Evolutionary conservation across 2,888 invertebrate genomes (phyloP).

Genomic region (Metellina segmentata): DNA sequence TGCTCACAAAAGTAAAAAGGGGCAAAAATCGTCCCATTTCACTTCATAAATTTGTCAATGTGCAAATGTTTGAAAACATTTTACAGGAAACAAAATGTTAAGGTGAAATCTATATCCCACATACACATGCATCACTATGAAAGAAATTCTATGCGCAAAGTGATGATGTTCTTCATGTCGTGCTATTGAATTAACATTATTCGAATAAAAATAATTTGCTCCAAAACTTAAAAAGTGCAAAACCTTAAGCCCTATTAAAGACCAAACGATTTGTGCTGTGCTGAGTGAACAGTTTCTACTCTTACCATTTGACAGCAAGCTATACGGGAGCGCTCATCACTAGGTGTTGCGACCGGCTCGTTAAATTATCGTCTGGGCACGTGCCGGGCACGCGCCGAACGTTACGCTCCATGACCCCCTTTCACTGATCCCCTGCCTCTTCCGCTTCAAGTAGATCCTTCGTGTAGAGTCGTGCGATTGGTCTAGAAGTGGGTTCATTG

Average conservation of each 20-base stretch:
- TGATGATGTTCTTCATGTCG: too few species aligned
- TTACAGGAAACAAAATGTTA: too few species aligned
- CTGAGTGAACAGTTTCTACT: neutral
- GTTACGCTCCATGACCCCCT: slow-evolving; percentile 59
- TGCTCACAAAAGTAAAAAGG: too few species aligned
- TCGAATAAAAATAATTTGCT: too few species aligned
- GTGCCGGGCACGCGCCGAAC: slow-evolving; percentile 75
- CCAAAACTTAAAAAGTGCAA: too few species aligned
- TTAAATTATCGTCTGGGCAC: slow-evolving; percentile 55
- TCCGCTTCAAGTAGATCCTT: slow-evolving; percentile 20
- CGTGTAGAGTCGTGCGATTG: slow-evolving; percentile 23
- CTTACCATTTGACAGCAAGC: slow-evolving; percentile 33
- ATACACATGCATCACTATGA: too few species aligned
- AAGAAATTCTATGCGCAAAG: too few species aligned
- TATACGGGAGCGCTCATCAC: neutral
- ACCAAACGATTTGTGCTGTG: slow-evolving; percentile 28
- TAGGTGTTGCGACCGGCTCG: slow-evolving; percentile 33
- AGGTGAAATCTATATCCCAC: too few species aligned
- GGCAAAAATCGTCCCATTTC: too few species aligned
- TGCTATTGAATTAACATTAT: too few species aligned
- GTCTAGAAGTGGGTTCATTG: slow-evolving; percentile 38
- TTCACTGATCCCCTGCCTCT: slow-evolving; percentile 14
- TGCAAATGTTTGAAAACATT: too few species aligned
- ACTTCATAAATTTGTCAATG: too few species aligned
- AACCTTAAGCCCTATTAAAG: neutral